phyloP scores from a whole-genome alignment of 1,140 invertebrate genomes.

The Aphaenogaster floridana region DNA sequence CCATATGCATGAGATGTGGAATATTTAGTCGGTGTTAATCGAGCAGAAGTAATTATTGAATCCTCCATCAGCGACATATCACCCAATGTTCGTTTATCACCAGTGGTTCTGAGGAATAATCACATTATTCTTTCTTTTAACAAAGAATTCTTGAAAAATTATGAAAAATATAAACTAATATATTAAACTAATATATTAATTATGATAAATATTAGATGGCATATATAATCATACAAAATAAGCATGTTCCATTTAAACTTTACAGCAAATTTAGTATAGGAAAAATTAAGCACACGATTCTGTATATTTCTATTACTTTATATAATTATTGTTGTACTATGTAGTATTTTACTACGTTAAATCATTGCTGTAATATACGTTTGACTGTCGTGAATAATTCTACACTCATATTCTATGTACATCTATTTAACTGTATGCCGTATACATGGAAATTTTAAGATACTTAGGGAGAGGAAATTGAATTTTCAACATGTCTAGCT shows the following conservation, averaged over 20 bases:
- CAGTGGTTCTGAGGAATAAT: slow-evolving; percentile 80
- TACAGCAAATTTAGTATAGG: not conserved
- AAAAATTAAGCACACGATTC: not conserved
- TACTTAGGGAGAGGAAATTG: slow-evolving; percentile 12
- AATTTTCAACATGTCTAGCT: slow-evolving; percentile 29
- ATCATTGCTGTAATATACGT: not conserved
- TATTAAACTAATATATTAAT: slow-evolving; percentile 19
- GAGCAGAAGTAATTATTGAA: slow-evolving; percentile 88
- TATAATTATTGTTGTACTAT: not conserved
- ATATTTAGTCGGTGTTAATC: slow-evolving; percentile 94
- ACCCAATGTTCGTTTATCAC: slow-evolving; percentile 82
- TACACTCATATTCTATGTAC: not conserved
- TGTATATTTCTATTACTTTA: not conserved
- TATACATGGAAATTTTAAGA: slow-evolving; percentile 17
- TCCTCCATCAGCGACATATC: slow-evolving; percentile 87
- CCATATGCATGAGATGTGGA: slow-evolving; percentile 92
- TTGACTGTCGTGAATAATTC: not conserved
- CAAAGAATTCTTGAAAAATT: not conserved
- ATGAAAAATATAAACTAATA: not conserved
- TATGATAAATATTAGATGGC: slow-evolving; percentile 9
- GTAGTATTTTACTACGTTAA: not conserved
- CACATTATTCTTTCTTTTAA: slow-evolving; percentile 36
- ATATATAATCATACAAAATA: slow-evolving; percentile 16
- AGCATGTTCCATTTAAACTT: not conserved
- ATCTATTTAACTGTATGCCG: slow-evolving; percentile 26